Percentiles rank a stretch among this genome's conserved stretches.
Conservation (phyloP, 1,140 invertebrate genomes). For the Lethrus apterus region DNA sequence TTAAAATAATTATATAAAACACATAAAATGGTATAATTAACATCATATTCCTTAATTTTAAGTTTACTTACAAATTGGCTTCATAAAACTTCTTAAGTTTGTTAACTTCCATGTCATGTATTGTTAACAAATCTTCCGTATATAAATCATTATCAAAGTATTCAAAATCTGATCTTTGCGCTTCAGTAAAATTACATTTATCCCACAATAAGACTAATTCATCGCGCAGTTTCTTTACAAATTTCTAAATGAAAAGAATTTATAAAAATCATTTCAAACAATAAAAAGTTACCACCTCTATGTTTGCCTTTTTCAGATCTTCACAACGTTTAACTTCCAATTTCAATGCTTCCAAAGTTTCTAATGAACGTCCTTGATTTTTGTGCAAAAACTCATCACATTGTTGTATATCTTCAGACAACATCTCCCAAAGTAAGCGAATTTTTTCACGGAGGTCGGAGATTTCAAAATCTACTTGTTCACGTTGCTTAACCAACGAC, state of each 20-base stretch:
- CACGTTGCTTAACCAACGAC: constrained; percentile 34
- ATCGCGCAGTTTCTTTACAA: constrained; percentile 57
- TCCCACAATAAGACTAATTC: constrained; percentile 66
- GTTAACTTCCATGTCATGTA: constrained; percentile 65
- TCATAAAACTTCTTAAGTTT: constrained; percentile 59
- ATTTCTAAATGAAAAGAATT: constrained; percentile 31
- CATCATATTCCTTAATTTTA: no score
- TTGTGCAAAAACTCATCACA: constrained; percentile 42
- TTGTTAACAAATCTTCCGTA: constrained; percentile 63
- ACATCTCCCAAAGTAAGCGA: constrained; percentile 51
- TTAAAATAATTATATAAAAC: background rate
- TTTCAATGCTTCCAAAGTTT: constrained; percentile 47
- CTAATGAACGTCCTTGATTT: constrained; percentile 43
- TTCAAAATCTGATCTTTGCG: constrained; percentile 54
- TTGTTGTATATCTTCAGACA: constrained; percentile 50
- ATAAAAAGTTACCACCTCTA: constrained; percentile 39
- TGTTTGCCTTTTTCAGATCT: constrained; percentile 52
- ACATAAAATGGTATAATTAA: no score
- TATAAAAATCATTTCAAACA: background rate
- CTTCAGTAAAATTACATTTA: constrained; percentile 54
- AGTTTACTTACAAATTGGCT: constrained; percentile 52
- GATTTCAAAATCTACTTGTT: constrained; percentile 40
- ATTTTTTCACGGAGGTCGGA: constrained; percentile 46
- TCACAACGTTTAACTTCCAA: constrained; percentile 57
- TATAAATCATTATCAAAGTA: constrained; percentile 53